Conservation (phyloP, 2,888 invertebrate species). For the Drosophila nigritarsus region DNA sequence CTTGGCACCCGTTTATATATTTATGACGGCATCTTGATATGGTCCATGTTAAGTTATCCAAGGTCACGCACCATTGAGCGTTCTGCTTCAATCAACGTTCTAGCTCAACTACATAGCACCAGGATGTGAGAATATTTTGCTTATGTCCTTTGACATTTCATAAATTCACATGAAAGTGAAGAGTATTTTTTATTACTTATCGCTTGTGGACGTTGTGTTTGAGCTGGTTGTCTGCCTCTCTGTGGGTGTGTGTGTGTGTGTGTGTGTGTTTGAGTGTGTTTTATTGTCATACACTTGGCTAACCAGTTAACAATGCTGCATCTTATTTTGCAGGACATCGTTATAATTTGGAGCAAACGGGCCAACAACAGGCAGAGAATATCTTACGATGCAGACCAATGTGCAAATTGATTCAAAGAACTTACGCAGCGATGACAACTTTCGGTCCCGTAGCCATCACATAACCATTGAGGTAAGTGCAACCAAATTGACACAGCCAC, state of each 20-base stretch:
- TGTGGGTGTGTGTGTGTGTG: constrained; percentile 15
- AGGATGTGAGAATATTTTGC: constrained; percentile 51
- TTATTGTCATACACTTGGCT: constrained; percentile 29
- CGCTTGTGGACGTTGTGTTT: not conserved
- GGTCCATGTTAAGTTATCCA: constrained; percentile 56
- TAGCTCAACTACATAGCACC: constrained; percentile 43
- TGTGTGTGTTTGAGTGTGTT: not conserved
- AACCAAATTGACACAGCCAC: constrained; percentile 6
- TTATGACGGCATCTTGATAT: constrained; percentile 38
- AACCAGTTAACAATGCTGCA: constrained; percentile 20
- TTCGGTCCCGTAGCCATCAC: constrained; percentile 85
- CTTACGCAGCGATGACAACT: constrained; percentile 88
- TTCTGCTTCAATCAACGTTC: constrained; percentile 61
- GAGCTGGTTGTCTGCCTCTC: not conserved
- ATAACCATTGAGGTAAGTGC: constrained; percentile 85
- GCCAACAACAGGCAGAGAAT: not conserved
- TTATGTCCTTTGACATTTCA: constrained; percentile 48
- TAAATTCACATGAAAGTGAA: constrained; percentile 48
- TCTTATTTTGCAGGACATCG: constrained; percentile 28
- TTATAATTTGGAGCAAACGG: not conserved
- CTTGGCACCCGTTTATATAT: constrained; percentile 23
- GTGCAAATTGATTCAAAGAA: constrained; percentile 91
- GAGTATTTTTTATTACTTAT: constrained; percentile 14
- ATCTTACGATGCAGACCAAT: constrained; percentile 89
- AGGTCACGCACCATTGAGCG: constrained; percentile 71